Evolutionary conservation across 2,113 vertebrate species (phyloP).

Genomic region (Pavo muticus): DNA sequence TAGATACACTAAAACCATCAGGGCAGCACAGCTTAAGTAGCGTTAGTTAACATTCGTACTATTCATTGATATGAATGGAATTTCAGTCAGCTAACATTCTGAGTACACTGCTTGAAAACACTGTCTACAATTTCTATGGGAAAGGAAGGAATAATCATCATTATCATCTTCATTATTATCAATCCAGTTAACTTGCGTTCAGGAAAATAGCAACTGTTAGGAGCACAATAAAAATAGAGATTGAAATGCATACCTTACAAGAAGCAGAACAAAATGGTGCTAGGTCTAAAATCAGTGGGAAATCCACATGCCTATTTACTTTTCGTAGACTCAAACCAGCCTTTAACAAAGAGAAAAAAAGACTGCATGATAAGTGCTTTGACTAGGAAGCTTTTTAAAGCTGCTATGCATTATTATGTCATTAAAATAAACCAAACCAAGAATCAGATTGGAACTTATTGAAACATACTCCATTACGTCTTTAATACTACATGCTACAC

Average conservation of each 20-base stretch:
- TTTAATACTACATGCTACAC: background rate
- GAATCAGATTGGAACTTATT: background rate
- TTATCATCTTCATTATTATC: background rate
- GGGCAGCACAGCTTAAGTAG: background rate
- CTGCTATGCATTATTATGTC: background rate
- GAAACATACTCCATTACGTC: background rate
- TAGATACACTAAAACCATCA: background rate
- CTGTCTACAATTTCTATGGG: background rate
- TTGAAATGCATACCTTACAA: slow-evolving; percentile 87
- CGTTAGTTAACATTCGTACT: background rate
- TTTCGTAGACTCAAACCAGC: slow-evolving; percentile 95
- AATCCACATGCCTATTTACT: slow-evolving; percentile 97
- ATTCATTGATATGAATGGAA: background rate
- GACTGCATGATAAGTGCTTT: background rate
- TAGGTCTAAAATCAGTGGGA: slow-evolving; percentile 91
- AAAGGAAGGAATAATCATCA: background rate
- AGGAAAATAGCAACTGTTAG: background rate
- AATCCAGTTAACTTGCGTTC: background rate
- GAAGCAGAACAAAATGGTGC: slow-evolving; percentile 93
- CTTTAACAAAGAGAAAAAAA: slow-evolving; percentile 72
- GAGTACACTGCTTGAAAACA: background rate
- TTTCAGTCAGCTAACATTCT: background rate
- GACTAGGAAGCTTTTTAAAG: background rate
- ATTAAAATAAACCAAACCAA: slow-evolving; percentile 11
- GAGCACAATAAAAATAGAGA: background rate